Percentiles rank a stretch among this genome's conserved stretches.
Conservation (phyloP, 30 jellyfish, hydroid and myxozoan genomes). For the Haliclystus octoradiatus region DNA sequence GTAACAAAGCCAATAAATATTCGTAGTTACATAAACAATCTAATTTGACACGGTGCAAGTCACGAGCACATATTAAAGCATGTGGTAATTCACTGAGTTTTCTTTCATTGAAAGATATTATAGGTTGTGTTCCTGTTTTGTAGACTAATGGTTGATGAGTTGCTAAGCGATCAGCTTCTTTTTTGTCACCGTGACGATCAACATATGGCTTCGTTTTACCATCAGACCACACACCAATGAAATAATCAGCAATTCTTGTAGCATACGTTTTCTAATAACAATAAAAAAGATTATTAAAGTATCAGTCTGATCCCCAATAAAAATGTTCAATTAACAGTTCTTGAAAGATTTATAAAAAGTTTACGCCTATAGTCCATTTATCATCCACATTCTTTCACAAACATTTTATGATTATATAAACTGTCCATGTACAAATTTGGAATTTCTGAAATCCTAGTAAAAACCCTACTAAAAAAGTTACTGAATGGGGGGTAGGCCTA, state of each 20-base stretch:
- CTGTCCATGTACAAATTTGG: no score
- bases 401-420: no score
- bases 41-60: constrained; percentile 26
- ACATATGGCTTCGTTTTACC: constrained; percentile 37
- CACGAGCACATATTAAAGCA: constrained; percentile 27
- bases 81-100: constrained; percentile 67
- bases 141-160: constrained; percentile 40
- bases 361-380: no score
- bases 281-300: no score
- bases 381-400: no score
- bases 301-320: no score
- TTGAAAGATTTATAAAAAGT: no score
- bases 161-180: constrained; percentile 30
- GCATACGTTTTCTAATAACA: no score
- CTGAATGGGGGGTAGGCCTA: no score
- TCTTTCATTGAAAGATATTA: constrained; percentile 28
- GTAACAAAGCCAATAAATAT: constrained; percentile 36
- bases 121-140: constrained; percentile 19
- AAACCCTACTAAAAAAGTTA: no score
- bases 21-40: constrained; percentile 55
- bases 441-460: no score
- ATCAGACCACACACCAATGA: constrained; percentile 61
- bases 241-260: constrained; percentile 60
- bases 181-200: constrained; percentile 14
- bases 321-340: no score